phyloP scores from a whole-genome alignment of 2,113 vertebrate genomes.

The Acinonyx jubatus region DNA sequence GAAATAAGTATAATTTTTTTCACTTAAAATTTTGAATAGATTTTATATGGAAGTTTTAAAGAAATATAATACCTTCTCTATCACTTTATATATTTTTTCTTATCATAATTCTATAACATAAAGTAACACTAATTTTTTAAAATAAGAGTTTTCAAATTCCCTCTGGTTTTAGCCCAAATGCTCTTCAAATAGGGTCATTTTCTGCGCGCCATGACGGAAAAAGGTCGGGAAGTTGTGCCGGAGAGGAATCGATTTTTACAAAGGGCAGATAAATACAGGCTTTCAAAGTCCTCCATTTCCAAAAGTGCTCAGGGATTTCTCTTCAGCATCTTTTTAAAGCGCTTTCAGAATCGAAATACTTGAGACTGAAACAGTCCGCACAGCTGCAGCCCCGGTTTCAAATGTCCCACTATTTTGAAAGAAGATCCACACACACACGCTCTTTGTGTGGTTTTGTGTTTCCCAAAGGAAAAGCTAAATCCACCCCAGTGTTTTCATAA shows the following conservation, averaged over 20 bases:
- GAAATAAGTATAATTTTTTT: background rate
- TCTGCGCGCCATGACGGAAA: background rate
- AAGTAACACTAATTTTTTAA: conserved; percentile 9
- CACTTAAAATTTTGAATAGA: conserved; percentile 36
- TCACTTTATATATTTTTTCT: background rate
- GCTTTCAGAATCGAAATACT: conserved; percentile 37
- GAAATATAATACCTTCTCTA: background rate
- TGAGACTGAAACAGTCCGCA: background rate
- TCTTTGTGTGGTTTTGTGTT: conserved; percentile 64
- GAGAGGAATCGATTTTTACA: conserved; percentile 37
- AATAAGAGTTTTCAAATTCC: conserved; percentile 14
- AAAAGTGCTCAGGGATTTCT: background rate
- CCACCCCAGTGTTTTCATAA: conserved; percentile 54
- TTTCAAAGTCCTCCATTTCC: conserved; percentile 64
- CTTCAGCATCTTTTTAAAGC: conserved; percentile 35
- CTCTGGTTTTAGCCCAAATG: background rate
- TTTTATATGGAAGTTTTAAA: conserved; percentile 49
- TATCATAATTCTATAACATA: conserved; percentile 26
- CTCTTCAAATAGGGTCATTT: conserved; percentile 49
- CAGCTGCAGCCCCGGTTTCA: conserved; percentile 31
- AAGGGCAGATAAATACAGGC: conserved; percentile 56
- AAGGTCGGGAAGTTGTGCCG: background rate
- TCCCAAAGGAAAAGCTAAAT: conserved; percentile 59
- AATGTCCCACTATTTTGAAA: conserved; percentile 23
- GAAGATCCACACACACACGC: conserved; percentile 19